These are phyloP conservation scores for Syndactyla subalaris DNA, from an alignment of 2,797 vertebrate genomes.

Conservation along the genomic window DNA sequence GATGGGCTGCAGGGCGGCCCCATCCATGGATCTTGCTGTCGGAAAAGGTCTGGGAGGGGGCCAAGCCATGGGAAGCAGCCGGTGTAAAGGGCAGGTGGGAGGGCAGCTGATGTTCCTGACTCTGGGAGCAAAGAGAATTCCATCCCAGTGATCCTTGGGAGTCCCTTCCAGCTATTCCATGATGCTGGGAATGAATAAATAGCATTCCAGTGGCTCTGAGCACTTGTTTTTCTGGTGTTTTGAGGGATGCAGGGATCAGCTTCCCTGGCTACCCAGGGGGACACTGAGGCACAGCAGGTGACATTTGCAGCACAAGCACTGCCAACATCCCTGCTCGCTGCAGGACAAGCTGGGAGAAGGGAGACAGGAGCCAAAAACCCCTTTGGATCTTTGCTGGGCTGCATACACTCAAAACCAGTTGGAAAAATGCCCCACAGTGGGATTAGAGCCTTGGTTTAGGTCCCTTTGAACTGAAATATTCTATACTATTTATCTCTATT, in stretches of 20 bases:
- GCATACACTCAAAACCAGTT: rapidly evolving
- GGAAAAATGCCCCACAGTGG: background rate
- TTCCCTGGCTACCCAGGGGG: background rate
- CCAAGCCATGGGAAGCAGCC: background rate
- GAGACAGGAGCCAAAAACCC: background rate
- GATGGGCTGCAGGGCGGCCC: background rate
- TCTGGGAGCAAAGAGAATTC: background rate
- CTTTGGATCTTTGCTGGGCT: background rate
- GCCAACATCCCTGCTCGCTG: background rate
- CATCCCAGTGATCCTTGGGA: background rate
- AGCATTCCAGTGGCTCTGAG: background rate
- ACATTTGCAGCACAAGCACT: background rate
- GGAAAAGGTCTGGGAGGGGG: background rate
- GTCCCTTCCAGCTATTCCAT: background rate
- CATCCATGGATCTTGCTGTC: constrained; percentile 17
- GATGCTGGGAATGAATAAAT: background rate
- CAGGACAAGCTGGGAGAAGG: background rate
- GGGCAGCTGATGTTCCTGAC: background rate
- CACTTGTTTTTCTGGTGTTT: background rate
- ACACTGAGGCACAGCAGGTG: background rate
- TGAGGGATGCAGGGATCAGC: background rate
- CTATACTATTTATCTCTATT: background rate
- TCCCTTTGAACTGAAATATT: background rate
- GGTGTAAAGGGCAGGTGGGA: background rate
- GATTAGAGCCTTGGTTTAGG: background rate